phyloP scores from a whole-genome alignment of 2,797 vertebrate genomes.

The Melanotaenia maccullochi region DNA sequence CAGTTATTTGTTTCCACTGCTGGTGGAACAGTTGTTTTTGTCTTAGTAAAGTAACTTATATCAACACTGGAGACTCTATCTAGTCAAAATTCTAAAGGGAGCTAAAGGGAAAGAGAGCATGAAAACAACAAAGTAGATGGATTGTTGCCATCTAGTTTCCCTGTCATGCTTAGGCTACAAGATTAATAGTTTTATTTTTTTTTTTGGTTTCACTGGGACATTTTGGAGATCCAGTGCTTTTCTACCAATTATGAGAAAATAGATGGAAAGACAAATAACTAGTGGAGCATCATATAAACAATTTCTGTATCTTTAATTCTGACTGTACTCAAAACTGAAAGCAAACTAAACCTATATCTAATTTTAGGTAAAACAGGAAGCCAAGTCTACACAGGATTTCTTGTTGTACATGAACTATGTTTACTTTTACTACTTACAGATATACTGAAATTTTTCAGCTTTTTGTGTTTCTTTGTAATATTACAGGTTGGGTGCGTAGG shows the following conservation, averaged over 20 bases:
- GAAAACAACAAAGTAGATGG: slow-evolving; percentile 25
- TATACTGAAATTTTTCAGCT: background rate
- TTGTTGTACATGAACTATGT: background rate
- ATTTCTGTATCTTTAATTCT: background rate
- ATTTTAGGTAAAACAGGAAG: too few relatives aligned
- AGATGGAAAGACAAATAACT: slow-evolving; percentile 14
- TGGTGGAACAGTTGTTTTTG: background rate
- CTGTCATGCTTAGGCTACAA: slow-evolving; percentile 15
- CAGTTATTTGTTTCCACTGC: slow-evolving; percentile 8
- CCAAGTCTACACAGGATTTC: background rate
- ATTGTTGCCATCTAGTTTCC: slow-evolving; percentile 60
- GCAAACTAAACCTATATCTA: too few relatives aligned
- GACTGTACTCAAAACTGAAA: background rate
- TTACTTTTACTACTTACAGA: background rate
- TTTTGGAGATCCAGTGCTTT: background rate
- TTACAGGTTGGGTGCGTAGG: background rate
- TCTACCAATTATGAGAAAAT: background rate
- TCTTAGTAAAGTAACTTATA: slow-evolving; percentile 11
- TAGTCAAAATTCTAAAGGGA: slow-evolving; percentile 8
- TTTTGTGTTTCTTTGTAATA: background rate
- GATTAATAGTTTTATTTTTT: slow-evolving; percentile 12
- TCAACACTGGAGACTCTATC: slow-evolving; percentile 5
- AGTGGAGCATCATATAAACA: background rate
- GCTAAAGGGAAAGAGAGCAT: slow-evolving; percentile 4
- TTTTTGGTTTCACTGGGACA: background rate